These are phyloP conservation scores for Champsocephalus gunnari DNA, from an alignment of 2,797 vertebrate genomes.

Conservation along the genomic window DNA sequence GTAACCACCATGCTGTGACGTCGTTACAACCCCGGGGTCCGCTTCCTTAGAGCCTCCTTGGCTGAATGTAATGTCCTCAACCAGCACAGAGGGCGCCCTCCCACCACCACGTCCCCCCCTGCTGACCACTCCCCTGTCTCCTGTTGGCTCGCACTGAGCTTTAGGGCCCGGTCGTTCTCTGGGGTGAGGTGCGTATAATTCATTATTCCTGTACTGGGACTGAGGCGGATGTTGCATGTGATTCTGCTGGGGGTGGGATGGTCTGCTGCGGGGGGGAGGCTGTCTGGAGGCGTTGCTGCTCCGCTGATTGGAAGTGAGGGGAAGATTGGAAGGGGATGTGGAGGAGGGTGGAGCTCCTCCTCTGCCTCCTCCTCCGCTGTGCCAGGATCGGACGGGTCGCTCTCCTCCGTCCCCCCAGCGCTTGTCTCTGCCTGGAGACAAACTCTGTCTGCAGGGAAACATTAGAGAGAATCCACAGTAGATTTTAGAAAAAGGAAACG, in stretches of 20 bases:
- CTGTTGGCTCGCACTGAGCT: constrained; percentile 40
- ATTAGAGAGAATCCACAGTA: no score
- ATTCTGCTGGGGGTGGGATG: constrained; percentile 55
- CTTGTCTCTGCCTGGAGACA: constrained; percentile 89
- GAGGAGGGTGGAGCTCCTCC: constrained; percentile 61
- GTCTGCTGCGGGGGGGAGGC: constrained; percentile 69
- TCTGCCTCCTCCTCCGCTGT: constrained; percentile 59
- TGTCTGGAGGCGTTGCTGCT: constrained; percentile 68
- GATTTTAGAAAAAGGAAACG: no score
- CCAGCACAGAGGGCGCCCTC: constrained; percentile 63
- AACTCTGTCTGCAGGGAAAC: constrained; percentile 80
- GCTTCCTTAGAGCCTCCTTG: constrained; percentile 60
- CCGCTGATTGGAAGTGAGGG: constrained; percentile 56
- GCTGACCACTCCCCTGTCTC: constrained; percentile 48
- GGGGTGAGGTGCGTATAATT: constrained; percentile 45
- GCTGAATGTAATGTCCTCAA: constrained; percentile 69
- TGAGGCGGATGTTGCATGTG: constrained; percentile 53
- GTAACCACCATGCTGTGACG: background rate
- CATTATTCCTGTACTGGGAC: constrained; percentile 59
- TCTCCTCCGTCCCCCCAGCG: constrained; percentile 83
- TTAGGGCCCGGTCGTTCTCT: constrained; percentile 61
- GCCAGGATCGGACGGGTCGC: constrained; percentile 79
- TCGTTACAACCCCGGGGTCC: constrained; percentile 13
- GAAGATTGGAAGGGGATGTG: constrained; percentile 70
- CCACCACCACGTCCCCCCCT: constrained; percentile 52